These are phyloP conservation scores for Cossypha caffra DNA, from an alignment of 2,797 vertebrate genomes.

Conservation along the genomic window DNA sequence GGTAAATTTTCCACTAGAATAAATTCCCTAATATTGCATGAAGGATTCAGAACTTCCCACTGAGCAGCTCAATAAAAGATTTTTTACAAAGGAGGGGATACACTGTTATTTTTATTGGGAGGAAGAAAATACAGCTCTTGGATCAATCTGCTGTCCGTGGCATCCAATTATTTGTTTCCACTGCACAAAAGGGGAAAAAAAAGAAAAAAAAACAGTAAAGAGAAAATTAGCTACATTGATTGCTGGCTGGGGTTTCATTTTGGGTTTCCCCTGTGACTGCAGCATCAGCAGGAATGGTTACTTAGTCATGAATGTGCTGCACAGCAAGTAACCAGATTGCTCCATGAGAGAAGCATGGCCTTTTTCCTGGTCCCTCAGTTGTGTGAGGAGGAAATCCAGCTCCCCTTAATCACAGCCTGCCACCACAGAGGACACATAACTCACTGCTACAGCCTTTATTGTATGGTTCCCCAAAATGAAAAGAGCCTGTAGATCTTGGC, in stretches of 20 bases:
- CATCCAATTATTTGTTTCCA: slow-evolving; percentile 27
- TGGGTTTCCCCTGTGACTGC: slow-evolving; percentile 6
- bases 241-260: slow-evolving; percentile 22
- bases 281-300: not conserved
- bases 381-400: not conserved
- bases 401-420: not conserved
- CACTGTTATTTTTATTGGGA: not conserved
- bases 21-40: not conserved
- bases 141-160: not conserved
- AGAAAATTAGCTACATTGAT: slow-evolving; percentile 56
- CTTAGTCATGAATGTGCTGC: not conserved
- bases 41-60: not conserved
- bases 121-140: not conserved
- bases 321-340: not conserved
- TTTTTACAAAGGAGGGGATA: not conserved
- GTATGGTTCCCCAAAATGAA: not conserved
- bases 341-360: not conserved
- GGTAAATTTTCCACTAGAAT: not conserved
- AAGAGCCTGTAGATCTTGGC: not conserved
- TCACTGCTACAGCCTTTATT: not conserved
- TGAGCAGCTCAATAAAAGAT: not conserved
- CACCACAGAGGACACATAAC: not conserved
- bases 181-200: not conserved
- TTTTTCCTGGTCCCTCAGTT: not conserved
- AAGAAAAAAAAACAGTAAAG: not conserved